A percentile compares a stretch with the other conserved stretches of the same genome.
phyloP scores from a whole-genome alignment of 2,888 invertebrate genomes.

The Agonum fuliginosum region DNA sequence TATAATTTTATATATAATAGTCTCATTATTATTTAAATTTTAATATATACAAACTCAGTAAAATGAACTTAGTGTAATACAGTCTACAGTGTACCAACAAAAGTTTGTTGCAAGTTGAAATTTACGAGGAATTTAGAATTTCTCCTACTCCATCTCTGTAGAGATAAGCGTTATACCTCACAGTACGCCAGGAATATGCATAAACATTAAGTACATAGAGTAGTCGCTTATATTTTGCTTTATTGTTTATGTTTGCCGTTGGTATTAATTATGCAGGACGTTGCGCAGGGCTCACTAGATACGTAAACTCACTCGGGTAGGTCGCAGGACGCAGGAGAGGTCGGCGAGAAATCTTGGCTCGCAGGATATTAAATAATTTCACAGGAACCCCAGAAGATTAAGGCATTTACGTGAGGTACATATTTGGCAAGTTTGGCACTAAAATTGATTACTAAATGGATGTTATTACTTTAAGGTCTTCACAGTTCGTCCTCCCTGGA shows the following conservation, averaged over 20 bases:
- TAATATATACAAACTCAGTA: too few relatives aligned
- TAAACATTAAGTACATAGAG: constrained; percentile 59
- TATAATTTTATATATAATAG: too few relatives aligned
- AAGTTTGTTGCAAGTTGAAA: too few relatives aligned
- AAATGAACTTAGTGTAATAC: too few relatives aligned
- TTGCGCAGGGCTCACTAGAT: constrained; percentile 6
- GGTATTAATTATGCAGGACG: constrained; percentile 61
- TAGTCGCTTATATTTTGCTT: constrained; percentile 61
- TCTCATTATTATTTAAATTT: too few relatives aligned
- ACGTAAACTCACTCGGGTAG: background rate
- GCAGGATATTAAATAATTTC: constrained; percentile 60
- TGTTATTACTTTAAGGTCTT: constrained; percentile 59
- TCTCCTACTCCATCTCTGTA: constrained; percentile 9
- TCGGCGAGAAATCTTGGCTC: constrained; percentile 51
- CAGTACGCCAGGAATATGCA: constrained; percentile 53
- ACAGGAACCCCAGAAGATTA: constrained; percentile 58
- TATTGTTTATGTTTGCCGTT: constrained; percentile 61
- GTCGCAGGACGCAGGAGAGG: background rate
- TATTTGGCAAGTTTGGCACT: constrained; percentile 60
- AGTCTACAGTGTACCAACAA: too few relatives aligned
- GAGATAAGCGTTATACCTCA: constrained; percentile 57
- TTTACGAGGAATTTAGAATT: too few relatives aligned
- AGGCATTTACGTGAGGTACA: constrained; percentile 60
- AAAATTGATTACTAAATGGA: constrained; percentile 61
- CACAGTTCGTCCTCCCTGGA: constrained; percentile 25